A percentile compares a stretch with the other conserved stretches of the same genome.
Evolutionary conservation across 1,140 invertebrate species (phyloP).

Genomic region (Panulirus ornatus): DNA sequence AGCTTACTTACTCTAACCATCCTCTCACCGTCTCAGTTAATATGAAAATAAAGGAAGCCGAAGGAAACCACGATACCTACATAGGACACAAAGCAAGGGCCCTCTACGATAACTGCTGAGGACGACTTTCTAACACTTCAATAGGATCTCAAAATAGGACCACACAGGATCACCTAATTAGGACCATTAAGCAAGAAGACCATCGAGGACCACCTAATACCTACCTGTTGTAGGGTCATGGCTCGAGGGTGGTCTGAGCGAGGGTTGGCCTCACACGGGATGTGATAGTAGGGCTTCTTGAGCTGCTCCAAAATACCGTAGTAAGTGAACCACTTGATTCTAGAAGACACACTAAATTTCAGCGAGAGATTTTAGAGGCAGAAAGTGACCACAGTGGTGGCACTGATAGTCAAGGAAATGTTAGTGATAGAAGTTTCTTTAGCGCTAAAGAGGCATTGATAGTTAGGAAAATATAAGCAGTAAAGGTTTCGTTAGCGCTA

Average conservation of each 20-base stretch:
- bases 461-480: no score
- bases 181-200: no score
- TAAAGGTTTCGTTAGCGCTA: no score
- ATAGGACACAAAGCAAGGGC: no score
- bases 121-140: no score
- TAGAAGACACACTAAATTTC: not conserved
- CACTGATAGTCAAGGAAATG: not conserved
- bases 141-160: no score
- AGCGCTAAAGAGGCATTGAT: not conserved
- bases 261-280: not conserved
- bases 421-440: not conserved
- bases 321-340: not conserved
- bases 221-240: not conserved
- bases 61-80: no score
- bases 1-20: no score
- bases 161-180: no score
- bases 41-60: no score
- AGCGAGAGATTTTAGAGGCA: not conserved
- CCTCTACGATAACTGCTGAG: no score
- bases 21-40: no score
- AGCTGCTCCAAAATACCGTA: conserved; percentile 11
- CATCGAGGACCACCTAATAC: not conserved
- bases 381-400: not conserved
- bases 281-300: not conserved
- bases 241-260: not conserved